Base-by-base conservation (phyloP, 2,113 vertebrate genomes). In the Tenebrosternarchus preto region DNA sequence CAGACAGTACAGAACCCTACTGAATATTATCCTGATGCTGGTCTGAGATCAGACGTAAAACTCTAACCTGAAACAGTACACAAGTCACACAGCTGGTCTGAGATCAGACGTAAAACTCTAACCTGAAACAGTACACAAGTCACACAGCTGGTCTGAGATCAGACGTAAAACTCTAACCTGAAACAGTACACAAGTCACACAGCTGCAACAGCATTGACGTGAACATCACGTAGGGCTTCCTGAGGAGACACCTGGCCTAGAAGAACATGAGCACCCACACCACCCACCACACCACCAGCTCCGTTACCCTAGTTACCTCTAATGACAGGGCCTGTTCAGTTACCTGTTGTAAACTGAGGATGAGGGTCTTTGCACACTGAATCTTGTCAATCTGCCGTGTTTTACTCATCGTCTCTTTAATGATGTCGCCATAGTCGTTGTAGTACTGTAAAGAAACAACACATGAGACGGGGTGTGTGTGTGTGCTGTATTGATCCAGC, bases 321-420 rank as follows among this genome's bases (percentile, higher is more conserved):
- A 4, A 36, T 36, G 6, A 36, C 33, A 4, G 33, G 6, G 3
- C 3, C 43, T 50, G 43, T 50, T 27, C 39, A 3, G 17, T 90
- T 91, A 99, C 98, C 96, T 99, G 96, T 88, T 99, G 98, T 88
- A 99, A 93, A 91, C 98, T 99, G 90, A 99, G 95, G 90, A 99
- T 98, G 86, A 99, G 95, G 0, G 98, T 99, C 92, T 99, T 99
- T 89, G 98, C 98, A 94, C 98, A 99, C 60, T 99, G 98, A 88
- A 99, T 98, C 93, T 99, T 99, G 89, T 99, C 97, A 69, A 97
- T 97, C 88, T 98, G 97, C 84, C 98, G 93, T 59, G 97, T 98
- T 92, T 98, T 99, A 90, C 97, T 99, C 98, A 99, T 98, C 0
- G 98, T 99, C 93, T 99, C 98, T 92, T 99, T 99, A 90, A 99